Conservation (phyloP, 2,888 invertebrate genomes). For the Portevinia maculata region DNA sequence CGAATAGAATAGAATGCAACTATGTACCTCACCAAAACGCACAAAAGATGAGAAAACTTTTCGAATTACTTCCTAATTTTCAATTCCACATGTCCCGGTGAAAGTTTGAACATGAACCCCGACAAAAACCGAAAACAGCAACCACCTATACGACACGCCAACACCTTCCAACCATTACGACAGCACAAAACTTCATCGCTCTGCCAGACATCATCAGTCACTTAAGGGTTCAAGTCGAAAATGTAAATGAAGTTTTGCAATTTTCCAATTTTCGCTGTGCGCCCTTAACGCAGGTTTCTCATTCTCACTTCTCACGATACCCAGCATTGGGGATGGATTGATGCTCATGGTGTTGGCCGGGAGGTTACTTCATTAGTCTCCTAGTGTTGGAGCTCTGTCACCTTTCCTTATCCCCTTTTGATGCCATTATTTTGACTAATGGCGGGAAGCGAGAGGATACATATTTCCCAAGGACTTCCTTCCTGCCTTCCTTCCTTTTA, state of each 20-base stretch:
- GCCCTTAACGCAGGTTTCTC: constrained; percentile 40
- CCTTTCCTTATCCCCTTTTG: constrained; percentile 19
- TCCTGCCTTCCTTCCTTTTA: constrained; percentile 66
- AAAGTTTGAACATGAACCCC: constrained; percentile 14
- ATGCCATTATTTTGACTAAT: constrained; percentile 70
- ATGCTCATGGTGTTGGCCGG: constrained; percentile 5
- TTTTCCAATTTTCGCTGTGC: constrained; percentile 48
- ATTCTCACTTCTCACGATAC: constrained; percentile 12
- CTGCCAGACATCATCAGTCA: constrained; percentile 63
- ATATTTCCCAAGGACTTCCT: constrained; percentile 70
- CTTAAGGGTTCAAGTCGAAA: constrained; percentile 55
- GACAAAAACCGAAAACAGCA: neutral
- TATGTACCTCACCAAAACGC: neutral
- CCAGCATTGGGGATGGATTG: constrained; percentile 7
- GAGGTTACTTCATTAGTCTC: constrained; percentile 50
- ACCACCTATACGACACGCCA: neutral
- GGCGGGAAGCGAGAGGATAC: constrained; percentile 64
- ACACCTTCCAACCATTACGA: too few relatives aligned
- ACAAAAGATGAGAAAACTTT: constrained; percentile 42
- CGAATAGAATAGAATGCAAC: neutral
- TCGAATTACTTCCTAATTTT: constrained; percentile 70
- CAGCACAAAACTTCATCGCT: constrained; percentile 18
- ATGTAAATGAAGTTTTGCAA: constrained; percentile 64
- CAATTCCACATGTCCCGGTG: constrained; percentile 61
- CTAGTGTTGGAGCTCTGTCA: constrained; percentile 3